Evolutionary conservation across 2,113 vertebrate genomes (phyloP).

Genomic region (Microtus montanus): DNA sequence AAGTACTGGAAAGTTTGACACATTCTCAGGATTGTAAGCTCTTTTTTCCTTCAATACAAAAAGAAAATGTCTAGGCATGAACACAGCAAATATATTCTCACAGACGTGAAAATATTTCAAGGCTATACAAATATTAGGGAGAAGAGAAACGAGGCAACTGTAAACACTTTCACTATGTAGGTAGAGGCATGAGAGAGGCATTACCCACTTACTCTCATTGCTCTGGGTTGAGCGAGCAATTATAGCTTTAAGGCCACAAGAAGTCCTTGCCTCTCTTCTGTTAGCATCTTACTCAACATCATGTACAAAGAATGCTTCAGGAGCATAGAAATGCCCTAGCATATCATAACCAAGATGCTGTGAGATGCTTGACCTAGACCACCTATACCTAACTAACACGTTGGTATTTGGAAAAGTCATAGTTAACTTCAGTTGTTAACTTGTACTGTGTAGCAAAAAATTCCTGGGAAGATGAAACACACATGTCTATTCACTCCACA

Average conservation of each 20-base stretch:
- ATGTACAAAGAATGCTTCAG: neutral
- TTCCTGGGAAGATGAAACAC: neutral
- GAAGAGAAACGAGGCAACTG: neutral
- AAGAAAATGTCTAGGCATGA: neutral
- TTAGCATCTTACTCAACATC: neutral
- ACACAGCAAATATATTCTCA: neutral
- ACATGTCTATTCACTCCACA: too few relatives aligned
- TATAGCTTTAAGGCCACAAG: neutral
- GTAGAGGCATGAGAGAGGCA: neutral
- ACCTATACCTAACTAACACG: neutral
- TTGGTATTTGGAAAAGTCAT: neutral
- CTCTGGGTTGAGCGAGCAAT: neutral
- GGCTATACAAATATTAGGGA: neutral
- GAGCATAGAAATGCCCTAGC: neutral
- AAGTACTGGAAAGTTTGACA: neutral
- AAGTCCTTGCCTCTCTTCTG: neutral
- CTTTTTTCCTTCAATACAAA: neutral
- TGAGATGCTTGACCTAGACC: neutral
- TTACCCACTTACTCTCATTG: slow-evolving; percentile 2
- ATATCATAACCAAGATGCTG: neutral
- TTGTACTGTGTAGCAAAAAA: neutral
- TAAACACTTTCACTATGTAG: neutral
- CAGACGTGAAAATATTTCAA: neutral
- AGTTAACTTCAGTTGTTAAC: neutral
- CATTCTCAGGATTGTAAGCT: neutral